A percentile compares a stretch with the other conserved stretches of the same genome.
These are phyloP conservation scores for Nipponacmea schrenckii DNA, from an alignment of 2,888 invertebrate genomes.

Conservation along the genomic window DNA sequence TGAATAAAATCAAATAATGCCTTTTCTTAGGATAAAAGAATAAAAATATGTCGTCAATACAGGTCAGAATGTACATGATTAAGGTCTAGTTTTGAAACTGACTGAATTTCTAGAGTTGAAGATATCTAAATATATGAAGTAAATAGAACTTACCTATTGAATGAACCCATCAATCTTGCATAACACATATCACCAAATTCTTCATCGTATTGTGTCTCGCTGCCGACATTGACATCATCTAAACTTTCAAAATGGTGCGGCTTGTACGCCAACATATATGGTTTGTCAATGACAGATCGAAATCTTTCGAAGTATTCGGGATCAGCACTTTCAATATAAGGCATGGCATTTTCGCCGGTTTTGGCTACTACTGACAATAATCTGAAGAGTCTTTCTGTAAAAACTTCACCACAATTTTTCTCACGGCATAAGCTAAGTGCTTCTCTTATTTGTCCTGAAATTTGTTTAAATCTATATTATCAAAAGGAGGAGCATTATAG, in stretches of 20 bases:
- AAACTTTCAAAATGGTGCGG: conserved; percentile 30
- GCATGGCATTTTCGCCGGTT: conserved; percentile 41
- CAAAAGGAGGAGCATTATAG: not conserved
- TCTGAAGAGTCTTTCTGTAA: conserved; percentile 19
- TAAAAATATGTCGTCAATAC: too few relatives aligned
- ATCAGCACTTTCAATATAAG: conserved; percentile 42
- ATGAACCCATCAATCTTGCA: conserved; percentile 48
- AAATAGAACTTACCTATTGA: not conserved
- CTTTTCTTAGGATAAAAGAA: too few relatives aligned
- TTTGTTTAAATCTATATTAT: not conserved
- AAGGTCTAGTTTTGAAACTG: too few relatives aligned
- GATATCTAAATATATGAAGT: too few relatives aligned
- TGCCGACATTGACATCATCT: conserved; percentile 22
- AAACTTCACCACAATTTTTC: conserved; percentile 12
- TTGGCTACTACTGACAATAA: conserved; percentile 31
- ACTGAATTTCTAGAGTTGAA: too few relatives aligned
- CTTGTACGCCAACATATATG: conserved; percentile 42
- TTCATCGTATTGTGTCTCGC: conserved; percentile 33
- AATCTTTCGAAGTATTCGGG: conserved; percentile 43
- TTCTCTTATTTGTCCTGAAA: conserved; percentile 45
- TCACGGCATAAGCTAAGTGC: conserved; percentile 37
- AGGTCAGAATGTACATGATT: too few relatives aligned
- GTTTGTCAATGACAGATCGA: conserved; percentile 36
- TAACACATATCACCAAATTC: conserved; percentile 48
- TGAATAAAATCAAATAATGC: too few relatives aligned